Percentiles rank a stretch among this genome's conserved stretches.
phyloP scores from a whole-genome alignment of 2,888 invertebrate genomes.

The Ryuthela nishihirai region DNA sequence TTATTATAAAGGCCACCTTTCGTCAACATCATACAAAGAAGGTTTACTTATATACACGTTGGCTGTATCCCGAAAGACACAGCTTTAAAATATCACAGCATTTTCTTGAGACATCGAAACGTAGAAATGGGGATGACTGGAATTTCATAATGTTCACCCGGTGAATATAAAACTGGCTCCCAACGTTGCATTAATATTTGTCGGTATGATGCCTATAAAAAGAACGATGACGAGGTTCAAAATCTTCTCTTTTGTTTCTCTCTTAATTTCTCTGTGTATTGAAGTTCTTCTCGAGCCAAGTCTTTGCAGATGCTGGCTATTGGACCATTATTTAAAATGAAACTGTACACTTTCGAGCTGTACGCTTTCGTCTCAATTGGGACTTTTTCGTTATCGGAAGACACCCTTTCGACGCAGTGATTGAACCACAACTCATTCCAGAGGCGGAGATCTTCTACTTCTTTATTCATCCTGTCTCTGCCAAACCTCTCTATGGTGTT shows the following conservation, averaged over 20 bases:
- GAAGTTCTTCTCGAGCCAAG: slow-evolving; percentile 19
- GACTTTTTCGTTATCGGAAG: neutral
- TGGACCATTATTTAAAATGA: slow-evolving; percentile 7
- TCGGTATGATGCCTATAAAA: too few relatives aligned
- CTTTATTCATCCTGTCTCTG: slow-evolving; percentile 29
- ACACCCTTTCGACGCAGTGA: slow-evolving; percentile 8
- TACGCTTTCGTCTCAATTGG: slow-evolving; percentile 3
- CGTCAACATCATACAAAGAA: too few relatives aligned
- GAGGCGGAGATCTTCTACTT: slow-evolving; percentile 30
- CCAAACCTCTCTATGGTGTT: slow-evolving; percentile 23
- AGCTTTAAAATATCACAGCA: too few relatives aligned
- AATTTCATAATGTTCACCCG: too few relatives aligned
- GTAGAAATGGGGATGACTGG: too few relatives aligned
- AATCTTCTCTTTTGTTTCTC: slow-evolving; percentile 12
- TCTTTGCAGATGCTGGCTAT: slow-evolving; percentile 14
- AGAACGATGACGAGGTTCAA: too few relatives aligned
- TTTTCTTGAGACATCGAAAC: too few relatives aligned
- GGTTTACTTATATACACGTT: too few relatives aligned
- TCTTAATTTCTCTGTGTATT: slow-evolving; percentile 21
- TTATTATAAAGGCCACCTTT: too few relatives aligned
- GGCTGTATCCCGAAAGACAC: too few relatives aligned
- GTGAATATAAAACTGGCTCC: too few relatives aligned
- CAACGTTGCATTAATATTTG: too few relatives aligned
- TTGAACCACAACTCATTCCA: slow-evolving; percentile 18
- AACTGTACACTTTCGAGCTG: slow-evolving; percentile 1